Evolutionary conservation across 2,888 invertebrate genomes (phyloP).

Genomic region (Azorinus chamasolen): DNA sequence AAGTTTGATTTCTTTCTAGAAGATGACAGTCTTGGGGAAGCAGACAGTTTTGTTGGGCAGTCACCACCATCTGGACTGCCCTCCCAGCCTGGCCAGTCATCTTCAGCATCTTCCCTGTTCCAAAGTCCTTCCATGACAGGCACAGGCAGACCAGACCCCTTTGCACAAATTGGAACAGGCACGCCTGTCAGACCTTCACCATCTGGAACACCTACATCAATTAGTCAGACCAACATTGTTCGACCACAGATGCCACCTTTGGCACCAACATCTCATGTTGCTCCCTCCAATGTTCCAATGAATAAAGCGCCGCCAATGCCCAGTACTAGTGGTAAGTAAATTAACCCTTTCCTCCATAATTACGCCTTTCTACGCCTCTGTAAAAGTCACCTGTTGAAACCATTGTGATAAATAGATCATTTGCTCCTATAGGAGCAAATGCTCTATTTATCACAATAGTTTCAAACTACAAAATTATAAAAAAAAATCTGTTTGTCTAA

Average conservation of each 20-base stretch:
- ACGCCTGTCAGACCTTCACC: constrained; percentile 56
- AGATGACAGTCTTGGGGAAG: constrained; percentile 85
- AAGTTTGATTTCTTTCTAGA: no score
- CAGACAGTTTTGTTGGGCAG: constrained; percentile 85
- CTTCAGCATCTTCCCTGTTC: constrained; percentile 44
- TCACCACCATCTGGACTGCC: constrained; percentile 59
- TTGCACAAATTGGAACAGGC: constrained; percentile 76
- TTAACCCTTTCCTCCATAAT: no score
- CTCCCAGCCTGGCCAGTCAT: constrained; percentile 8
- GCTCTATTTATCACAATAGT: no score
- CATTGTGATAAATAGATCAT: no score
- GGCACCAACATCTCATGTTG: constrained; percentile 39
- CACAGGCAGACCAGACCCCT: constrained; percentile 69
- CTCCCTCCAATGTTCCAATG: constrained; percentile 34
- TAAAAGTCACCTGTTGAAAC: no score
- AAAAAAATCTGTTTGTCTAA: no score
- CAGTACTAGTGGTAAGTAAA: constrained; percentile 50
- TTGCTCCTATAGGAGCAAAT: no score
- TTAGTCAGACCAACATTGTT: constrained; percentile 30
- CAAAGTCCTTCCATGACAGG: constrained; percentile 47
- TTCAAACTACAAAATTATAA: no score
- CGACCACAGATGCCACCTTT: constrained; percentile 14
- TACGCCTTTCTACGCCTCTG: no score
- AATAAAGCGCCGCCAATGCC: constrained; percentile 53
- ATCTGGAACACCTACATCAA: constrained; percentile 22